These are phyloP conservation scores for Caenorhabditis sinica DNA, from an alignment of 2,888 invertebrate species.

Conservation along the genomic window DNA sequence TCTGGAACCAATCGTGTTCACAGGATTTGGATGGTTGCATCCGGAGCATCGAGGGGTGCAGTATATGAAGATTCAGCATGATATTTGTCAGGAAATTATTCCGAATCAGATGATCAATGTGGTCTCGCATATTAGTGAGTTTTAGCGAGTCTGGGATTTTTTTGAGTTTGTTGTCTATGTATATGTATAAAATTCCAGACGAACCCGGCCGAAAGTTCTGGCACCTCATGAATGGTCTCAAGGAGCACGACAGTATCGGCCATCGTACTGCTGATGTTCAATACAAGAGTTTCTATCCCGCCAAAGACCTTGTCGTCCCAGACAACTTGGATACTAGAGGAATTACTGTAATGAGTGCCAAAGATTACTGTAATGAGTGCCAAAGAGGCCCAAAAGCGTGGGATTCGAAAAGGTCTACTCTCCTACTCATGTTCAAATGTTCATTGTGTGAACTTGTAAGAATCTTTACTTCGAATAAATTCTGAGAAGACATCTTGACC, in stretches of 20 bases:
- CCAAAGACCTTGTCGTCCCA: not conserved
- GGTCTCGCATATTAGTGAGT: constrained; percentile 25
- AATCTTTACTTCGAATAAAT: no score
- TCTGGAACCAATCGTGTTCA: constrained; percentile 5
- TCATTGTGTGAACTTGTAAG: constrained; percentile 24
- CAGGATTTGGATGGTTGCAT: constrained; percentile 18
- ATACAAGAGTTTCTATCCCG: constrained; percentile 1
- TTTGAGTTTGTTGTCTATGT: not conserved
- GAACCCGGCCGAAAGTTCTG: constrained; percentile 19
- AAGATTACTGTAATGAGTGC: constrained; percentile 18
- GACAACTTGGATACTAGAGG: not conserved
- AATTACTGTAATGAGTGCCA: constrained; percentile 5
- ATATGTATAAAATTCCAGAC: not conserved
- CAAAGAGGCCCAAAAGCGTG: constrained; percentile 20
- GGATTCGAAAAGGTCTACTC: constrained; percentile 32
- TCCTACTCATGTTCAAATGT: constrained; percentile 38
- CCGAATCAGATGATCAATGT: not conserved
- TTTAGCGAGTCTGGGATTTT: not conserved
- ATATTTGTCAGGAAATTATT: not conserved
- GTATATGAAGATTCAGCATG: not conserved
- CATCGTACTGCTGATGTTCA: not conserved
- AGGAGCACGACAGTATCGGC: not conserved
- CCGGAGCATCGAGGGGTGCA: not conserved
- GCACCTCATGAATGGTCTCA: not conserved
- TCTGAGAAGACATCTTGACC: no score